phyloP scores from a whole-genome alignment of 1,140 invertebrate genomes.

The Lepidotrigona ventralis region DNA sequence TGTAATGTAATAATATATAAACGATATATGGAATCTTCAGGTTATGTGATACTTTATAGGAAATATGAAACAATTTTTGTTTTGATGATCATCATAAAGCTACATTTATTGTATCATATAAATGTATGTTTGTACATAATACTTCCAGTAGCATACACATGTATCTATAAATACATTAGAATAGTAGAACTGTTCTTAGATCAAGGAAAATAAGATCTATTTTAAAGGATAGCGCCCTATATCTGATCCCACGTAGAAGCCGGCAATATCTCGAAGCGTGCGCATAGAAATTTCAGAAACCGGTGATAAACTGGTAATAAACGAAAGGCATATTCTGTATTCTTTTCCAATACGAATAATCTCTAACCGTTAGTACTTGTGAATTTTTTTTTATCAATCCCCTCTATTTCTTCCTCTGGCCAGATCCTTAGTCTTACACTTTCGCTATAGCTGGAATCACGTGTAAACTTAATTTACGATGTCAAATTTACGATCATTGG shows the following conservation, averaged over 20 bases:
- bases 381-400: conserved; percentile 7
- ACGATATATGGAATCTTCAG: no score
- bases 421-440: conserved; percentile 35
- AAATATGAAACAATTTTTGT: not conserved
- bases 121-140: conserved; percentile 11
- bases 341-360: not conserved
- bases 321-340: not conserved
- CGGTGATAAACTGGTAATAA: not conserved
- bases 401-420: not conserved
- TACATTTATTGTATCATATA: not conserved
- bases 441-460: conserved; percentile 17
- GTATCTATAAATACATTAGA: conserved; percentile 52
- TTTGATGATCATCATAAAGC: not conserved
- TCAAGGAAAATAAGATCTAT: conserved; percentile 57
- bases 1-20: not conserved
- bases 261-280: conserved; percentile 25
- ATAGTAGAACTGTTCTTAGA: conserved; percentile 49
- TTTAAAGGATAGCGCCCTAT: conserved; percentile 52
- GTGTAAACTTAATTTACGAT: conserved; percentile 44
- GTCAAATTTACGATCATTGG: conserved; percentile 52
- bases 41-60: not conserved
- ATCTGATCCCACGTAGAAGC: conserved; percentile 35
- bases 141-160: not conserved
- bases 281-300: not conserved
- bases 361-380: not conserved